Conservation (phyloP, 2,113 vertebrate genomes). For the Paratilapia polleni region DNA sequence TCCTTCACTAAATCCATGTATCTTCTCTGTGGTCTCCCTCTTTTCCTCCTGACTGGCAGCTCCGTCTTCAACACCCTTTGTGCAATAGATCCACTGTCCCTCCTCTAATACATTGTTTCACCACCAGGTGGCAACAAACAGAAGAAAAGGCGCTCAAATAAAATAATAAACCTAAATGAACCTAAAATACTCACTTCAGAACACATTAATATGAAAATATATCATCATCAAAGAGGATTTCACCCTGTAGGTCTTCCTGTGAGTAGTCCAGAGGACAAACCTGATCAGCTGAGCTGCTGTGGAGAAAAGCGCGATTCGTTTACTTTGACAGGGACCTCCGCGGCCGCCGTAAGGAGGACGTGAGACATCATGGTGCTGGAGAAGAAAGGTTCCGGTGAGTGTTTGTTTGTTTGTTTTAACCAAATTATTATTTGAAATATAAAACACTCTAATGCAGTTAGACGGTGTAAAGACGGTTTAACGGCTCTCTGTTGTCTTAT, state of each 20-base stretch:
- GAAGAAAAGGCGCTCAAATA: background rate
- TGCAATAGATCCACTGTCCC: background rate
- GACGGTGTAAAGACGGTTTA: background rate
- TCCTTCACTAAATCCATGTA: background rate
- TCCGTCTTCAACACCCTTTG: background rate
- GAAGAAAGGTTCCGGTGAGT: slow-evolving; percentile 72
- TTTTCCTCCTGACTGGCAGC: background rate
- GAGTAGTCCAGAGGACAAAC: fast-evolving
- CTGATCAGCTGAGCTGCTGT: no score
- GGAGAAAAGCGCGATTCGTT: background rate
- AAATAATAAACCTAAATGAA: background rate
- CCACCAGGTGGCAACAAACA: background rate
- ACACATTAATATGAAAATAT: background rate
- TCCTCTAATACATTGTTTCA: background rate
- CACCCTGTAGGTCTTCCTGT: background rate
- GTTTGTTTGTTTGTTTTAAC: fast-evolving
- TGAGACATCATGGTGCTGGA: slow-evolving; percentile 63
- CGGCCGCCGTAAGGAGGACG: slow-evolving; percentile 22
- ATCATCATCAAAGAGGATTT: background rate
- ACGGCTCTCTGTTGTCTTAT: background rate
- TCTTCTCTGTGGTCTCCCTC: background rate
- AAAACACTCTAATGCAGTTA: background rate
- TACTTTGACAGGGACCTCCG: background rate
- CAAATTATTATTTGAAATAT: background rate
- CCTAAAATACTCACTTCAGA: background rate